These are phyloP conservation scores for Zootermopsis nevadensis DNA, from an alignment of 2,888 invertebrate species.

Conservation along the genomic window DNA sequence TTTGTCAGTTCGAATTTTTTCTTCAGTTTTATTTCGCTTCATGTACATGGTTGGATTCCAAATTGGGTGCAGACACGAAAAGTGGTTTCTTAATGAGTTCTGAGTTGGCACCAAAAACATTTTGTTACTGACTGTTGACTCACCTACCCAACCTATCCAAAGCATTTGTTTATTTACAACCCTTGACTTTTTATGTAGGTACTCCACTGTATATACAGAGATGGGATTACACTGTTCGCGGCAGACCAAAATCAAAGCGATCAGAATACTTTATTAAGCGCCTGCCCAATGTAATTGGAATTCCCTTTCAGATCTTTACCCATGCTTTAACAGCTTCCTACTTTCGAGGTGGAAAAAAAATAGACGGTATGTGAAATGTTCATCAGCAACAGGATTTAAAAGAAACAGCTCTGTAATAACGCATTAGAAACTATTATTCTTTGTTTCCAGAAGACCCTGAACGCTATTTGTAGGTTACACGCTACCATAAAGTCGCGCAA, in stretches of 20 bases:
- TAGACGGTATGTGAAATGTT: too few species aligned
- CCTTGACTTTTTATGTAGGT: slow-evolving; percentile 4
- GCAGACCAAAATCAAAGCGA: not conserved
- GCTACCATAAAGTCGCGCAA: too few species aligned
- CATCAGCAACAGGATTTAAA: too few species aligned
- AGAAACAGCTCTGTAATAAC: too few species aligned
- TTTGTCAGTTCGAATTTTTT: slow-evolving; percentile 3
- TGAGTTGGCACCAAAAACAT: slow-evolving; percentile 32
- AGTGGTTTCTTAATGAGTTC: slow-evolving; percentile 36
- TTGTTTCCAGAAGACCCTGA: too few species aligned
- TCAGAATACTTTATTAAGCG: not conserved
- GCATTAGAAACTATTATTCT: too few species aligned
- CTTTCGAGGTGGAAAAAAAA: too few species aligned
- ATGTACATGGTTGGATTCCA: slow-evolving; percentile 8
- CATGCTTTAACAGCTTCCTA: not conserved
- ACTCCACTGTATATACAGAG: not conserved
- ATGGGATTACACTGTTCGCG: not conserved
- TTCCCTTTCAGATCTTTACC: not conserved
- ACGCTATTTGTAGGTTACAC: too few species aligned
- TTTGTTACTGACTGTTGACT: slow-evolving; percentile 23
- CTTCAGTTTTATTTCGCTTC: not conserved
- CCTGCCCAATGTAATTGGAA: not conserved
- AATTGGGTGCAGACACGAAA: slow-evolving; percentile 31
- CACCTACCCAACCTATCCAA: slow-evolving; percentile 4
- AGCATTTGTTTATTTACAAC: slow-evolving; percentile 37